Evolutionary conservation across 2,113 vertebrate species (phyloP).

Genomic region (Andinoacara biseriatus): DNA sequence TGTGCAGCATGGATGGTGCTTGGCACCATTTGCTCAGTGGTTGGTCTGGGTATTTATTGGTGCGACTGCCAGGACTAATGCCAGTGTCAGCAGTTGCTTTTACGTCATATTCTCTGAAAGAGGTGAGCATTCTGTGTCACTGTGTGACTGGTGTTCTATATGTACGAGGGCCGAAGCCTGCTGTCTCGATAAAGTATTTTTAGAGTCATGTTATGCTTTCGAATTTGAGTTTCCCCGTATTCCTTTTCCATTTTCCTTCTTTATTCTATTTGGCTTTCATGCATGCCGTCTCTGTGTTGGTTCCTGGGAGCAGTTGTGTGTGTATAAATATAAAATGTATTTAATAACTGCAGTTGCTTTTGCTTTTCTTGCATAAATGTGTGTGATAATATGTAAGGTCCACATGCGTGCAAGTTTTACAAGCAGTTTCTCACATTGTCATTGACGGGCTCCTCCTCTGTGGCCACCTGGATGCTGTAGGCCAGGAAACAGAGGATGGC

Average conservation of each 20-base stretch:
- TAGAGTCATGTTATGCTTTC: neutral
- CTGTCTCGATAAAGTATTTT: neutral
- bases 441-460: conserved; percentile 87
- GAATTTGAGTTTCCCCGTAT: neutral
- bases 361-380: neutral
- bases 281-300: neutral
- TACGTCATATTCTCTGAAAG: neutral
- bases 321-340: neutral
- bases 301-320: neutral
- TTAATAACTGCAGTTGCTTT: neutral
- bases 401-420: neutral
- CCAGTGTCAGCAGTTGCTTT: conserved; percentile 14
- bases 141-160: neutral
- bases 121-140: neutral
- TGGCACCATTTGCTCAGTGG: conserved; percentile 20
- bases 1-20: conserved; percentile 40
- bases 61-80: conserved; percentile 5
- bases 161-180: neutral
- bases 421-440: conserved; percentile 85
- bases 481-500: conserved; percentile 93
- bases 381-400: conserved; percentile 13
- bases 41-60: conserved; percentile 29
- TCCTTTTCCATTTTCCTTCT: neutral
- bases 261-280: neutral
- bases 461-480: conserved; percentile 88